A percentile compares a stretch with the other conserved stretches of the same genome.
phyloP scores from a whole-genome alignment of 1,140 invertebrate genomes.

The Drosophila melanogaster region Release_6_plus_ISO1_MT NT_033777.3:5469001-5469500 shows the following conservation, averaged over 20 bases:
- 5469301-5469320: constrained; percentile 97
- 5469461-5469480: constrained; percentile 64
- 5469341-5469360: constrained; percentile 98
- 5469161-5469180: constrained; percentile 97
- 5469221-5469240: constrained; percentile 94
- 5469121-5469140: constrained; percentile 94
- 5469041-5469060: not conserved
- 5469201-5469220: constrained; percentile 97
- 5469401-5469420: constrained; percentile 33
- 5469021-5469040: constrained; percentile 93
- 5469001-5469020: constrained; percentile 94
- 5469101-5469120: constrained; percentile 97
- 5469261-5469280: constrained; percentile 97
- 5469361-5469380: constrained; percentile 92
- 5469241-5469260: constrained; percentile 99
- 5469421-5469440: constrained; percentile 57
- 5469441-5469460: constrained; percentile 44
- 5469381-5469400: constrained; percentile 55
- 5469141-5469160: constrained; percentile 98
- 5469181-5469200: constrained; percentile 96
- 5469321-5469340: constrained; percentile 97
- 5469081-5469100: constrained; percentile 97
- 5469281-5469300: constrained; percentile 99
- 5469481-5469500: constrained; percentile 62
- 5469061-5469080: not conserved